Percentiles rank a stretch among this genome's conserved stretches.
These are phyloP conservation scores for Cataglyphis altisquamis DNA, from an alignment of 2,888 invertebrate species.

Conservation along the genomic window DNA sequence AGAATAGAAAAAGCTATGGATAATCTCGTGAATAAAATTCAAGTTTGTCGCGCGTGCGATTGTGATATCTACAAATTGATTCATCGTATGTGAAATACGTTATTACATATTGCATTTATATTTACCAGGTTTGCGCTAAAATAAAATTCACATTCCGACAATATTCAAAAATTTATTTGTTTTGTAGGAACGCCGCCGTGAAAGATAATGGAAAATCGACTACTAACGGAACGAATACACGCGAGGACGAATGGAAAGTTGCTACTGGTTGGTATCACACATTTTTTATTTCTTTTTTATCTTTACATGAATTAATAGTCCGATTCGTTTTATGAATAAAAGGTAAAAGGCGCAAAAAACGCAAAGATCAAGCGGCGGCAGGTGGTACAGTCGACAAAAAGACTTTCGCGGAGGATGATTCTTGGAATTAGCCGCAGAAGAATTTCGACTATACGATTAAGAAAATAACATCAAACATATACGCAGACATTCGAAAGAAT, in stretches of 20 bases:
- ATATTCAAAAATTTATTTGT: conserved; percentile 8
- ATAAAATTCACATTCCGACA: not conserved
- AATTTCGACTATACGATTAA: conserved; percentile 19
- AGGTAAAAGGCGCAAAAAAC: conserved; percentile 83
- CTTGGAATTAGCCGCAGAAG: conserved; percentile 73
- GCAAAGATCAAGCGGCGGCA: conserved; percentile 67
- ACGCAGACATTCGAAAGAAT: not conserved
- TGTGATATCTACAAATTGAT: not conserved
- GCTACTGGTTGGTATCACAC: conserved; percentile 78
- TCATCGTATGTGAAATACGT: not conserved
- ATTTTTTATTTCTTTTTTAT: conserved; percentile 16
- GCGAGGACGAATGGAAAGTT: conserved; percentile 78
- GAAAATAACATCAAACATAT: conserved; percentile 9
- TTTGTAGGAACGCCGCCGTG: conserved; percentile 51
- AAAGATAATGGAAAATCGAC: conserved; percentile 47
- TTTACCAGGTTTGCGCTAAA: not conserved
- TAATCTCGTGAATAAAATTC: conserved; percentile 6
- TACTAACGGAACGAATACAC: conserved; percentile 61
- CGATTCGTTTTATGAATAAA: conserved; percentile 64
- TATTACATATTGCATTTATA: not conserved
- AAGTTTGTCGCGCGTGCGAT: not conserved
- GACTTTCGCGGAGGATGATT: conserved; percentile 77
- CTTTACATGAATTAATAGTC: conserved; percentile 72
- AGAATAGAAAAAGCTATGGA: conserved; percentile 65
- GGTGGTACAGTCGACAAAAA: conserved; percentile 69